Percentiles rank a stretch among this genome's conserved stretches.
Evolutionary conservation across 2,113 vertebrate genomes (phyloP).

Genomic region (Psettodes erumei): DNA sequence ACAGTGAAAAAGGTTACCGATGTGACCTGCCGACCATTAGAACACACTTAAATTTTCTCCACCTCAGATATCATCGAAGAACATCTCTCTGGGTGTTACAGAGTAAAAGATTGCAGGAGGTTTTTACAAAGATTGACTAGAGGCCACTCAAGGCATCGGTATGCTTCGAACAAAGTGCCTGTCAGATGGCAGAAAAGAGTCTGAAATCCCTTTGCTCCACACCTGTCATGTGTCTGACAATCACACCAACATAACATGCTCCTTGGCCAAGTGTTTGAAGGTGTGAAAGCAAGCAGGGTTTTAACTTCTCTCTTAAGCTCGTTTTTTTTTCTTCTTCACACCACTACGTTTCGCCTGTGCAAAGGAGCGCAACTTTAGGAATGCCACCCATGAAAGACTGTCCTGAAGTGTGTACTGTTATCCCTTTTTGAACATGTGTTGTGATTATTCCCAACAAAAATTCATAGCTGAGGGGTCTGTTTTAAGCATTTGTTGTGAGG

Average conservation of each 20-base stretch:
- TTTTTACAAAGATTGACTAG: background rate
- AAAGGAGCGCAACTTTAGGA: background rate
- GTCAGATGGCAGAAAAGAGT: background rate
- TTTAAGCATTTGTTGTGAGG: background rate
- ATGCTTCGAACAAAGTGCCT: background rate
- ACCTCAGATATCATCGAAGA: constrained; percentile 3
- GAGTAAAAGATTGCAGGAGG: background rate
- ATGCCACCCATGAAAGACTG: background rate
- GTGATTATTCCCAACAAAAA: background rate
- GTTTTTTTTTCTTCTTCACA: background rate
- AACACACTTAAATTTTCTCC: background rate
- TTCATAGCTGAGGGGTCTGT: background rate
- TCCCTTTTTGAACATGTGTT: background rate
- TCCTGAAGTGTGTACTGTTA: background rate
- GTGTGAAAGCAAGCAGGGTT: background rate
- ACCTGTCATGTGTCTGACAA: background rate
- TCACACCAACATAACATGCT: background rate
- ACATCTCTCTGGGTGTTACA: background rate
- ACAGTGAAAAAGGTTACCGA: constrained; percentile 8
- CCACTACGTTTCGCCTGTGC: background rate
- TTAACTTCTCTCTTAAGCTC: background rate
- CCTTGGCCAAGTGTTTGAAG: background rate
- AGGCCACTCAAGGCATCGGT: background rate
- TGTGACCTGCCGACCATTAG: background rate
- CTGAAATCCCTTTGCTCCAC: background rate